These are phyloP conservation scores for Tachystola acroxantha DNA, from an alignment of 2,888 invertebrate genomes.

Conservation along the genomic window DNA sequence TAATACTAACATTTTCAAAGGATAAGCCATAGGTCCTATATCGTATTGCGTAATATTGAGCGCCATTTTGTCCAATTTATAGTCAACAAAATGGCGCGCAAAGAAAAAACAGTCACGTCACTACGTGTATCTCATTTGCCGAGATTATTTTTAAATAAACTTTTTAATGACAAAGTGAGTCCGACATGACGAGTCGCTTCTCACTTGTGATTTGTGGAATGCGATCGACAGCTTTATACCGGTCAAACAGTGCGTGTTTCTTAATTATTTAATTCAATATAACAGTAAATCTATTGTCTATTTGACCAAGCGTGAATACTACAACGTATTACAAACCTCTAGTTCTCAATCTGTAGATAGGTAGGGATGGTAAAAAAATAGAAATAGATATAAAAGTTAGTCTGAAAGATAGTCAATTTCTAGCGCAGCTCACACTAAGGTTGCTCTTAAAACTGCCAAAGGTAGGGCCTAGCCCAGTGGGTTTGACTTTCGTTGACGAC, in stretches of 20 bases:
- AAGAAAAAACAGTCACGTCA: conserved; percentile 15
- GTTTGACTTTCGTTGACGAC: no score
- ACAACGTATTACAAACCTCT: conserved; percentile 35
- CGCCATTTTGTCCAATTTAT: conserved; percentile 57
- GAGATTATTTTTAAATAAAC: conserved; percentile 13
- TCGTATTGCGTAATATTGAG: conserved; percentile 47
- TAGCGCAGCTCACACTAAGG: no score
- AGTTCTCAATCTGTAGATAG: conserved; percentile 66
- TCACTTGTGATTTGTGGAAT: conserved; percentile 55
- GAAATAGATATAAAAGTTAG: no score
- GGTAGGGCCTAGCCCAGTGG: no score
- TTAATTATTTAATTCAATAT: conserved; percentile 78
- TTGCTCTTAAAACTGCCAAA: no score
- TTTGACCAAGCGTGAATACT: conserved; percentile 65
- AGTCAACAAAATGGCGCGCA: conserved; percentile 44
- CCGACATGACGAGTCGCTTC: conserved; percentile 72
- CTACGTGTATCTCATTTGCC: conserved; percentile 42
- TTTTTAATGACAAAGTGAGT: conserved; percentile 69
- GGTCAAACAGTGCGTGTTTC: conserved; percentile 57
- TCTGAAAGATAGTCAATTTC: no score
- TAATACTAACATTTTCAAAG: conserved; percentile 69
- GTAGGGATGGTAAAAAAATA: no score
- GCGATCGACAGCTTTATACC: conserved; percentile 54
- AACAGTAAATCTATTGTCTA: conserved; percentile 69
- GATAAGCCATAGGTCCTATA: conserved; percentile 63